Conservation (phyloP, 1,140 invertebrate genomes). For the Drosophila sproati region DNA sequence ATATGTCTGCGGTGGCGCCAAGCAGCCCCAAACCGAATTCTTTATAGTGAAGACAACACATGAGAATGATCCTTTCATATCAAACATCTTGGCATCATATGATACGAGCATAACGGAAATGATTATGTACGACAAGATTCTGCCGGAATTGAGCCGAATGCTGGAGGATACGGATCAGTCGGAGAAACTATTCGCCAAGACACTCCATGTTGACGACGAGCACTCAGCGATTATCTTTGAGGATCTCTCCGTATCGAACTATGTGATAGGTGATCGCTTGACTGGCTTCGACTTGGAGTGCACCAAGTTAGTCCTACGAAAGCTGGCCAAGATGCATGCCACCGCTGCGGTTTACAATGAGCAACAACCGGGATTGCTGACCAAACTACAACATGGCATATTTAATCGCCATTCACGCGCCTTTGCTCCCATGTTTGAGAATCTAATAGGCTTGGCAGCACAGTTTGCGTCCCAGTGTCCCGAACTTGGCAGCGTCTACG, state of each 20-base stretch:
- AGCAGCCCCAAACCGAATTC: constrained; percentile 36
- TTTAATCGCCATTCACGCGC: constrained; percentile 65
- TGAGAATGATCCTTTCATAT: constrained; percentile 64
- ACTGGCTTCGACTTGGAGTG: constrained; percentile 85
- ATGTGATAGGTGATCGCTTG: constrained; percentile 85
- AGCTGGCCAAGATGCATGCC: constrained; percentile 87
- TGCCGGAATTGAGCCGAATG: constrained; percentile 61
- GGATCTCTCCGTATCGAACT: constrained; percentile 85
- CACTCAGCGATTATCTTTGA: constrained; percentile 85
- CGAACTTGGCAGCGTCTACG: constrained; percentile 53
- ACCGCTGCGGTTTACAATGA: constrained; percentile 76
- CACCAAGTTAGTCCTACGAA: constrained; percentile 85
- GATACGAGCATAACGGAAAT: constrained; percentile 70
- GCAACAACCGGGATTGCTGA: constrained; percentile 51
- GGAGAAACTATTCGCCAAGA: constrained; percentile 75
- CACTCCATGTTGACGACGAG: constrained; percentile 75
- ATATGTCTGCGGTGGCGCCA: constrained; percentile 36
- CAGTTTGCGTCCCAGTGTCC: constrained; percentile 45
- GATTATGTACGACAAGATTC: constrained; percentile 77
- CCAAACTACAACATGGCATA: constrained; percentile 68
- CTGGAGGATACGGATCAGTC: constrained; percentile 48
- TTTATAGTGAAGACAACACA: constrained; percentile 79
- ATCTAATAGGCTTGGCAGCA: constrained; percentile 38
- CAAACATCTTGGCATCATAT: constrained; percentile 64
- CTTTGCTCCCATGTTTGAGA: constrained; percentile 64